Percentiles rank a stretch among this genome's conserved stretches.
phyloP scores from a whole-genome alignment of 2,797 vertebrate species.

The Myotis planiceps region DNA sequence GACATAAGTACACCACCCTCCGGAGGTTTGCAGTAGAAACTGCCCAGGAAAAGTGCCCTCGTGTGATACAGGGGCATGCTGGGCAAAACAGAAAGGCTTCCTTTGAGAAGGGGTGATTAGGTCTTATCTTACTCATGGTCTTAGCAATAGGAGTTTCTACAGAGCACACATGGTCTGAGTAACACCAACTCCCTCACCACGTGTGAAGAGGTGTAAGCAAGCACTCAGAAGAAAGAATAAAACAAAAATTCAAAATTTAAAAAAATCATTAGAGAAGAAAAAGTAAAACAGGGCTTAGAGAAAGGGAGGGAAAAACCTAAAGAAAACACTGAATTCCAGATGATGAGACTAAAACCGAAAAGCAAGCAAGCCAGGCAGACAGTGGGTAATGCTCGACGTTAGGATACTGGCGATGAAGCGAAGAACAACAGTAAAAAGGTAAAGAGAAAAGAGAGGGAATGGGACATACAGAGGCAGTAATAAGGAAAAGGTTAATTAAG shows the following conservation, averaged over 20 bases:
- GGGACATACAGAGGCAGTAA: neutral
- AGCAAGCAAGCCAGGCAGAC: neutral
- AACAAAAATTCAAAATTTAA: neutral
- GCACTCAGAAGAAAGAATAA: conserved; percentile 24
- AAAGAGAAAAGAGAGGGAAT: neutral
- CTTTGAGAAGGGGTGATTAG: neutral
- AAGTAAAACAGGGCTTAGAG: neutral
- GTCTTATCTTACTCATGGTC: neutral
- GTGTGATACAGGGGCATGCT: neutral
- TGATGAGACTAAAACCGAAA: neutral
- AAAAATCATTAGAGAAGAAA: neutral
- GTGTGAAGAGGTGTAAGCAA: neutral
- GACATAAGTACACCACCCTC: neutral
- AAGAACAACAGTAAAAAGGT: neutral
- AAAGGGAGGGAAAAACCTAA: neutral
- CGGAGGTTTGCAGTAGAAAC: neutral
- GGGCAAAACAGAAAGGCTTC: neutral
- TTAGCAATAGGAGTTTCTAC: neutral
- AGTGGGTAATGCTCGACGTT: neutral
- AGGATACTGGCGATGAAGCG: neutral
- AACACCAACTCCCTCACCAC: neutral
- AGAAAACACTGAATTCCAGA: neutral
- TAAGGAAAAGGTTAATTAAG: neutral
- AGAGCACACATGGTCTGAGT: neutral
- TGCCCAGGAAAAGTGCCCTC: neutral